Conservation (phyloP, 1,140 invertebrate species). For the Sitophilus oryzae region DNA sequence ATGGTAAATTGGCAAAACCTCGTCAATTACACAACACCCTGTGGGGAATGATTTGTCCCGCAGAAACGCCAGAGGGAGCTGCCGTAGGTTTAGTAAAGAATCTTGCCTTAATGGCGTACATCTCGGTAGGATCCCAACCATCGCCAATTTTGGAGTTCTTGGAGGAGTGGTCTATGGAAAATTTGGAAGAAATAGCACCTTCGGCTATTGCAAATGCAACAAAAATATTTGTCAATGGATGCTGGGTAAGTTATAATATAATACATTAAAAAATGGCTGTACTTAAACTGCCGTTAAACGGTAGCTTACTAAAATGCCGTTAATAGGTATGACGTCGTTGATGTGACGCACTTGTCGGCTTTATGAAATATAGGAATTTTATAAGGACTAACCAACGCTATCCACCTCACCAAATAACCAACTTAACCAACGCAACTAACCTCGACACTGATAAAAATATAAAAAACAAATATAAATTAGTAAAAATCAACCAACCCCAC, state of each 20-base stretch:
- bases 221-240: constrained; percentile 99
- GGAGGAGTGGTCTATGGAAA: constrained; percentile 99
- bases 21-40: constrained; percentile 96
- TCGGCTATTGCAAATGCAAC: constrained; percentile 94
- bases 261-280: not conserved
- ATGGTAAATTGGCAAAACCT: constrained; percentile 97
- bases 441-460: too few species aligned
- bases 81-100: constrained; percentile 87
- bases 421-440: too few species aligned
- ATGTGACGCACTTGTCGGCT: too few species aligned
- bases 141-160: constrained; percentile 99
- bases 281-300: too few species aligned
- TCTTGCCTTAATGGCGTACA: constrained; percentile 97
- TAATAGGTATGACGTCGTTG: too few species aligned
- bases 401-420: too few species aligned
- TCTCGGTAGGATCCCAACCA: constrained; percentile 96
- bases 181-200: constrained; percentile 95
- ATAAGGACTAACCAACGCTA: too few species aligned
- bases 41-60: constrained; percentile 99
- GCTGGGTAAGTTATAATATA: constrained; percentile 66
- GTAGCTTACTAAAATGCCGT: too few species aligned
- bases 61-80: constrained; percentile 96
- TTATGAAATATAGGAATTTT: too few species aligned
- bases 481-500: too few species aligned
- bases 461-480: too few species aligned